Conservation (phyloP, 2,888 invertebrate genomes). For the Listrodromus nycthemerus region DNA sequence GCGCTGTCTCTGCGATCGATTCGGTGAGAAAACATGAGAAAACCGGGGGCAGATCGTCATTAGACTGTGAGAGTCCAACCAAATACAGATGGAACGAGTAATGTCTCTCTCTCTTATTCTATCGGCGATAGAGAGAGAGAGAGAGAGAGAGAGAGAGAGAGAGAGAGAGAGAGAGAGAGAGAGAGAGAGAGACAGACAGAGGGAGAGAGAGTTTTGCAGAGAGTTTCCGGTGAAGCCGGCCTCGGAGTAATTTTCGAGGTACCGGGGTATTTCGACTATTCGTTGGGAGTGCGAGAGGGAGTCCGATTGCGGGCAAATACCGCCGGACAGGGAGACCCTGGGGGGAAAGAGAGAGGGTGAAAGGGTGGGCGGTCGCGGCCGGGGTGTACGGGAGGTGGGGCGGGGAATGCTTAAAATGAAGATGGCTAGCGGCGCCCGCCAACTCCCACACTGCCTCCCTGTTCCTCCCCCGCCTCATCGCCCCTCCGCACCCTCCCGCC, state of each 20-base stretch:
- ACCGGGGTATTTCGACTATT: conserved; percentile 65
- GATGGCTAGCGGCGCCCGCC: conserved; percentile 86
- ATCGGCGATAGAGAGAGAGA: conserved; percentile 6
- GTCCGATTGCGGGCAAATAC: conserved; percentile 81
- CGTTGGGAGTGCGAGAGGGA: conserved; percentile 70
- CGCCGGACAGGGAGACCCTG: conserved; percentile 72
- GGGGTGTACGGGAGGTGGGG: conserved; percentile 68
- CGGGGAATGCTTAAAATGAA: conserved; percentile 85
- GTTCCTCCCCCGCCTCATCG: conserved; percentile 36
- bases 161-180: conserved; percentile 3
- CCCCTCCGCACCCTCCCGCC: conserved; percentile 62
- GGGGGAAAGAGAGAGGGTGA: conserved; percentile 64
- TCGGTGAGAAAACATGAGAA: conserved; percentile 62
- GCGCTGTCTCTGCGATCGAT: conserved; percentile 61
- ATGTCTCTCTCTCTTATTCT: neutral
- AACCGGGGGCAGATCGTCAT: conserved; percentile 58
- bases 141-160: neutral
- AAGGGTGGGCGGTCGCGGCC: conserved; percentile 45
- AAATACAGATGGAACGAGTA: neutral
- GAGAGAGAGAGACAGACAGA: neutral
- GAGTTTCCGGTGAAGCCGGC: conserved; percentile 29
- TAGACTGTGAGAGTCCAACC: conserved; percentile 50
- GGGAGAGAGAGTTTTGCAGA: conserved; percentile 32
- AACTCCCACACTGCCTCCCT: conserved; percentile 82
- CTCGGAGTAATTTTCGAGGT: conserved; percentile 60